Base-by-base conservation (phyloP, 2,113 vertebrate species). In the Geococcyx californianus region DNA sequence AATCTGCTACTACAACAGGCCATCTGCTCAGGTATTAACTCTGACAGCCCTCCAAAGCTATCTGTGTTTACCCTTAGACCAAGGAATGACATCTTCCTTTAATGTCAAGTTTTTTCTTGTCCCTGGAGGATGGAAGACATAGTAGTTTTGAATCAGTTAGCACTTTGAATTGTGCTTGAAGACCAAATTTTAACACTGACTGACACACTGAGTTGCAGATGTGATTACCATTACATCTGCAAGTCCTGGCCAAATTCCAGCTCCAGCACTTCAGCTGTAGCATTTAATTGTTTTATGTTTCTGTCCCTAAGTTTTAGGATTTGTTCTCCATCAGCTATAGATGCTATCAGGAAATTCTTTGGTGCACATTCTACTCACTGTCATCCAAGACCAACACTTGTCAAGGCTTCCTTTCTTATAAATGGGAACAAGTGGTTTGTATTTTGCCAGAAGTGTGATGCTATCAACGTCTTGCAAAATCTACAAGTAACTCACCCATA, bases 401-500 rank as follows among this genome's bases (percentile, higher is more conserved):
- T 26, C 19, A 10, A 56, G 38, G 40, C 52, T 89, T 89, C 1
- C 55, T 87, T 90, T 51, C 69, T 82, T 42, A 75, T 42, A 75
- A 90, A 89, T 68, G 66, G 31, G 54, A 93, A 73, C 31, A 66
- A 93, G 36, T 45, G 49, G 36, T 49, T 86, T 86, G 59, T 80
- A n/a, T 96, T 96, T 90, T 86, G 69, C 54, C 76, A 96, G 68
- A 84, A 96, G 24, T 60, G 33, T 56, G 69, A 62, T 90, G 76
- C 68, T 89, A 89, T 90, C 64, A 81, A 84, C 0, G 1, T 87
- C 82, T 87, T 78, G 42, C 68, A 92, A 84, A 97, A 92, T 68
- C 68, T 75, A 47, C 56, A 84, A 74, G 82, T 59, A 83, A 47
- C 15, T 59, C 0, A 0, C 20, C 44, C 85, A 42, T 94, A 89